Evolutionary conservation across 2,888 invertebrate genomes (phyloP).

Genomic region (Gnatocerus cornutus): DNA sequence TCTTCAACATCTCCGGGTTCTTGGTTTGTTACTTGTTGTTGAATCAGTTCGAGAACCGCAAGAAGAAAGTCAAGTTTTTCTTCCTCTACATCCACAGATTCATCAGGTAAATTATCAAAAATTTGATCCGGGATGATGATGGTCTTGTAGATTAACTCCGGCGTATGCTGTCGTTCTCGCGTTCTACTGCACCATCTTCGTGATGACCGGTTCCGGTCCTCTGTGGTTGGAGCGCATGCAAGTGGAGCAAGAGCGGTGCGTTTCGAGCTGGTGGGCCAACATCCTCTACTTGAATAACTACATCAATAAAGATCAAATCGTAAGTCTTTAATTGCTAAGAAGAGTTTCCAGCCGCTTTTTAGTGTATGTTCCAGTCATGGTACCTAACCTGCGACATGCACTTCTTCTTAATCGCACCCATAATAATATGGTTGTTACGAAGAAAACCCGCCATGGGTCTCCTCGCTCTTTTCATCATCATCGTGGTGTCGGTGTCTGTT

Average conservation of each 20-base stretch:
- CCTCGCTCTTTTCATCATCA: slow-evolving; percentile 50
- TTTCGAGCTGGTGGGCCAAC: slow-evolving; percentile 81
- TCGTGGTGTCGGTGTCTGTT: slow-evolving; percentile 57
- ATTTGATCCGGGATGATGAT: neutral
- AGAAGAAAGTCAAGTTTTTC: slow-evolving; percentile 75
- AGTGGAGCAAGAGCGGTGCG: slow-evolving; percentile 73
- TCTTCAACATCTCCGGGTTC: slow-evolving; percentile 80
- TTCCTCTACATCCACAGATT: slow-evolving; percentile 78
- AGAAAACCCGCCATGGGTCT: slow-evolving; percentile 61
- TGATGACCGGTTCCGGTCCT: slow-evolving; percentile 81
- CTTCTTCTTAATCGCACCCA: slow-evolving; percentile 60
- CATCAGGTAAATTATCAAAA: slow-evolving; percentile 72
- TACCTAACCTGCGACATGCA: slow-evolving; percentile 69
- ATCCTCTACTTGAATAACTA: slow-evolving; percentile 83
- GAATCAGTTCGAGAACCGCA: slow-evolving; percentile 77
- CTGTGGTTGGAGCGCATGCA: slow-evolving; percentile 79
- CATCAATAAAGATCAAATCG: slow-evolving; percentile 76
- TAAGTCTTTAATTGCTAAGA: slow-evolving; percentile 59
- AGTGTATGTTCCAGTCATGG: slow-evolving; percentile 76
- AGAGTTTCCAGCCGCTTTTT: slow-evolving; percentile 36
- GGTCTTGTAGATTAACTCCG: slow-evolving; percentile 77
- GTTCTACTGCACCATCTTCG: slow-evolving; percentile 82
- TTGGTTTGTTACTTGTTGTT: slow-evolving; percentile 79
- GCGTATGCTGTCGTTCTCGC: slow-evolving; percentile 81
- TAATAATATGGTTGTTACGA: slow-evolving; percentile 59